Evolutionary conservation across 2,888 invertebrate genomes (phyloP), one percentile per base, ranked within the genome.

Genomic region (Ephialtes manifestator): DNA sequence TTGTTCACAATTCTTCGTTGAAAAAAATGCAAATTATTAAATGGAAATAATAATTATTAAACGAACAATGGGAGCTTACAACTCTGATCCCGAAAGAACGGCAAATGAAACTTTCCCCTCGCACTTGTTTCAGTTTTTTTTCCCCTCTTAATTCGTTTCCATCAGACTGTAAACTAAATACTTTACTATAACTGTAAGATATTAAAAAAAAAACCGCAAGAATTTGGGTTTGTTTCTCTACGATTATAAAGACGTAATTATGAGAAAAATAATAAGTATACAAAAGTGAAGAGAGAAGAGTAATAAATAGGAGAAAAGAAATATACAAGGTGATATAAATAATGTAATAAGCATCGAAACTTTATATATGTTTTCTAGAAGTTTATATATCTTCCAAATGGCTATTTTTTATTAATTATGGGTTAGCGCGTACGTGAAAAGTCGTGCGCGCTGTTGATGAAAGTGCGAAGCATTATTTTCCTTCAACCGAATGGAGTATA

Each of bases 331-430:
- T 83, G 83, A 83, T 79, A 74, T 51, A 74, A 79, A 79, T 83
- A 79, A 35, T 79, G 60, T 60, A 70, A 48, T 83, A 70, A 79
- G 79, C 83, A 83, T 83, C 83, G 83, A 84, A 85, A 82, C 79
- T 86, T 84, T 86, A 86, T 88, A 82, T 87, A 84, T 88, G 84
- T 88, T 88, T 86, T 88, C 82, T 88, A 88, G 86, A 88, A 89
- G 82, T 89, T 89, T 89, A 81, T 89, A 88, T 85, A 86, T 83
- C 87, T 87, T 85, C 88, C 85, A 81, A 81, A 80, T 78, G 82
- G 81, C 78, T 79, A 79, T 83, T 83, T 83, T 79, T 70, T 71
- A 76, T 71, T 80, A 39, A 55, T 55, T 68, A 24, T 51, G 71
- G 46, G n/a, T 51, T 46, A 46, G 46, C 46, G 46, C 46, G 35